Evolutionary conservation across 1,140 invertebrate genomes (phyloP).

Genomic region (Ephestia elutella): DNA sequence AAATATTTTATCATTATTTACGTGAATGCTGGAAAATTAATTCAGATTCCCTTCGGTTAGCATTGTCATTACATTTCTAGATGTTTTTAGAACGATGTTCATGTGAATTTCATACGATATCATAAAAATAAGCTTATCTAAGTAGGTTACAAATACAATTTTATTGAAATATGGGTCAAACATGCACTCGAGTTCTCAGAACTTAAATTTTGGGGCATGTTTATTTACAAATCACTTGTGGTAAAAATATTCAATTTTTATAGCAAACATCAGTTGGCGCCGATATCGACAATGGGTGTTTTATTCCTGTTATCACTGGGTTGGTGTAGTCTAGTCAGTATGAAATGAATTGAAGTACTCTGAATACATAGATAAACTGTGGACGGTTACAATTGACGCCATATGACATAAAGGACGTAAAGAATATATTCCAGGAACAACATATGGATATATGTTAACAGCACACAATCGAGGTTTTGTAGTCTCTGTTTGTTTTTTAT

Average conservation of each 20-base stretch:
- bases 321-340: neutral
- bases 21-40: too few relatives aligned
- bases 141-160: neutral
- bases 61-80: too few relatives aligned
- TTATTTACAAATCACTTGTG: conserved; percentile 2
- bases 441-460: conserved; percentile 26
- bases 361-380: conserved; percentile 5
- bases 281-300: neutral
- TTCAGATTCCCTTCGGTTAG: too few relatives aligned
- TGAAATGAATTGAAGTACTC: neutral
- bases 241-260: neutral
- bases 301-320: conserved; percentile 5
- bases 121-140: neutral
- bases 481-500: conserved; percentile 5
- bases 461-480: conserved; percentile 34
- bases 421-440: conserved; percentile 37
- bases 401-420: conserved; percentile 29
- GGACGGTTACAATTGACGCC: conserved; percentile 3
- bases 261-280: conserved; percentile 9
- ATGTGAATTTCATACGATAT: too few relatives aligned
- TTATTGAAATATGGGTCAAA: conserved; percentile 2
- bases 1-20: too few relatives aligned
- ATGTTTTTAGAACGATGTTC: too few relatives aligned
- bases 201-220: conserved; percentile 1
- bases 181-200: neutral